Percentiles rank a stretch among this genome's conserved stretches.
Evolutionary conservation across 2,797 vertebrate genomes (phyloP).

Genomic region (Myotis vivesi): DNA sequence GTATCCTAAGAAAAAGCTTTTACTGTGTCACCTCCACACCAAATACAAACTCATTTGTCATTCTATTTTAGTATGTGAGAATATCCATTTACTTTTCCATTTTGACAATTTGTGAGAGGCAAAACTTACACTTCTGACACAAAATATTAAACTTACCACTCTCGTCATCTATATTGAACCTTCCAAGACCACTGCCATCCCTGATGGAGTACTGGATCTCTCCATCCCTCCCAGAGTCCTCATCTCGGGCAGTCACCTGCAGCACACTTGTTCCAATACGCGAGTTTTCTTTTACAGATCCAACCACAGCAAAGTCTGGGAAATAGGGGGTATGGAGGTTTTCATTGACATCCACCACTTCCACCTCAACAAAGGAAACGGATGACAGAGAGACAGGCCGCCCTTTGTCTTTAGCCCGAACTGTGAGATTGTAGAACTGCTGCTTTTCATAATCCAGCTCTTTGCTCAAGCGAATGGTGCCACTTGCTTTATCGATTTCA

Average conservation of each 20-base stretch:
- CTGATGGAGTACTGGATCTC: slow-evolving; percentile 96
- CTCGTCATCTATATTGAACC: slow-evolving; percentile 96
- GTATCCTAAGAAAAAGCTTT: background rate
- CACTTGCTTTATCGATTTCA: slow-evolving; percentile 93
- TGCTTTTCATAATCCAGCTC: slow-evolving; percentile 97
- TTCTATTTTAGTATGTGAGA: background rate
- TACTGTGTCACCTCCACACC: background rate
- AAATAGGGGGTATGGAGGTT: slow-evolving; percentile 96
- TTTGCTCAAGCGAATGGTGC: slow-evolving; percentile 93
- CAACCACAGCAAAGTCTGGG: slow-evolving; percentile 91
- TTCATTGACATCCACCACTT: slow-evolving; percentile 98
- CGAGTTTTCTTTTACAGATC: slow-evolving; percentile 94
- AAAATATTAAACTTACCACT: slow-evolving; percentile 87
- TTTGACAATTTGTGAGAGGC: accelerated
- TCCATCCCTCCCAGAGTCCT: slow-evolving; percentile 94
- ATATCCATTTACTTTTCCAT: background rate
- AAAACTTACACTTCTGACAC: background rate
- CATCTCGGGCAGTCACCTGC: slow-evolving; percentile 92
- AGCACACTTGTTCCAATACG: slow-evolving; percentile 94
- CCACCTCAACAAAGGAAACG: slow-evolving; percentile 94
- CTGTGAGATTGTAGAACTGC: slow-evolving; percentile 96
- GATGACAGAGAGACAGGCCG: slow-evolving; percentile 95
- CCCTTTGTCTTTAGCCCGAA: slow-evolving; percentile 96
- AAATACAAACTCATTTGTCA: background rate
- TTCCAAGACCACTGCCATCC: slow-evolving; percentile 95